Conservation (phyloP, 2,888 invertebrate species). For the Colletes collaris region DNA sequence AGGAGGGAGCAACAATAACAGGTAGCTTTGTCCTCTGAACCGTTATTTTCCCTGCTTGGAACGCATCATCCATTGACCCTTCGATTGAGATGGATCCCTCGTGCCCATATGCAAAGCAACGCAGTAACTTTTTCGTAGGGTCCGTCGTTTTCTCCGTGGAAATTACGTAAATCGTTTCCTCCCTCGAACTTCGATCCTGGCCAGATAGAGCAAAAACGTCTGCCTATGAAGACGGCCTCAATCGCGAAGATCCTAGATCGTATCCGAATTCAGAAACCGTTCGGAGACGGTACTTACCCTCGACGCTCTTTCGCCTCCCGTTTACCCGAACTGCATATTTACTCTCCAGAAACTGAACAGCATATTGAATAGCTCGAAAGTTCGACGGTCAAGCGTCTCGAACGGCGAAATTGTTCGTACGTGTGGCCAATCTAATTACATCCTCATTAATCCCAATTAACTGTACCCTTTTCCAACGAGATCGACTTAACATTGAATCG, state of each 20-base stretch:
- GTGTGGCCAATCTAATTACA: no score
- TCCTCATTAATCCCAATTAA: no score
- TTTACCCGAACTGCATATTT: slow-evolving; percentile 51
- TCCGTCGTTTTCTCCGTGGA: slow-evolving; percentile 58
- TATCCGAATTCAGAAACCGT: slow-evolving; percentile 60
- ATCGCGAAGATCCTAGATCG: slow-evolving; percentile 61
- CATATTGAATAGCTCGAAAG: slow-evolving; percentile 45
- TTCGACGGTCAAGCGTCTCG: slow-evolving; percentile 22
- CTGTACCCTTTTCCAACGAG: no score
- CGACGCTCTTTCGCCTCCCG: slow-evolving; percentile 39
- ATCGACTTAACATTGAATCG: no score
- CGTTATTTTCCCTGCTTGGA: slow-evolving; percentile 25
- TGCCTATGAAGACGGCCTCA: slow-evolving; percentile 6
- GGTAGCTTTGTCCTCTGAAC: not conserved
- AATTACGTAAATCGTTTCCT: slow-evolving; percentile 67
- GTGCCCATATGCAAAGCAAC: slow-evolving; percentile 67
- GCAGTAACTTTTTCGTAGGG: slow-evolving; percentile 53
- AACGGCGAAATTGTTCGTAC: not conserved
- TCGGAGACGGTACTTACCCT: slow-evolving; percentile 47
- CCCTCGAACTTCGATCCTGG: slow-evolving; percentile 50
- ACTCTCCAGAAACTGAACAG: slow-evolving; percentile 34
- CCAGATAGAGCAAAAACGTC: slow-evolving; percentile 50
- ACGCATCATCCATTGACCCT: slow-evolving; percentile 17
- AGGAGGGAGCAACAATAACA: not conserved
- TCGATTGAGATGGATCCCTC: slow-evolving; percentile 74